These are phyloP conservation scores for Priapulus caudatus DNA, from an alignment of 2,888 invertebrate genomes.

Conservation along the genomic window DNA sequence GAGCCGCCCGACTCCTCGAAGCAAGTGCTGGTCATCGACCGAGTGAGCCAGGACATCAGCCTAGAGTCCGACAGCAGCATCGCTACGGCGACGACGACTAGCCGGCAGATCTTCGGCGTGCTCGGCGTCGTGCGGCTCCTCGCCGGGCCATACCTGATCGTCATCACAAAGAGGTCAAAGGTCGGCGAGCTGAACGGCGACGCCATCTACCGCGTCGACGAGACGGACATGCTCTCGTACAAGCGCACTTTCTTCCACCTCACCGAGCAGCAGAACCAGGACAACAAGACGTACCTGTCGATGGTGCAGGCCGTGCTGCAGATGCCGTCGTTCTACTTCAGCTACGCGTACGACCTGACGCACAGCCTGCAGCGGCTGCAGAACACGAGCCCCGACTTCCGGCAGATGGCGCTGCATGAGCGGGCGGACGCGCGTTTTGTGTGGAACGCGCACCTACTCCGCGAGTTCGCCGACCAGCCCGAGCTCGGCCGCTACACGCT, in stretches of 20 bases:
- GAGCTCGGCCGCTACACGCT: slow-evolving; percentile 54
- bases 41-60: slow-evolving; percentile 49
- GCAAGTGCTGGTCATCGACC: slow-evolving; percentile 70
- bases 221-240: slow-evolving; percentile 71
- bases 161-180: slow-evolving; percentile 70
- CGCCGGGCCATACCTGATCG: slow-evolving; percentile 72
- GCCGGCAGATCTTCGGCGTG: slow-evolving; percentile 61
- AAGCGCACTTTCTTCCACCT: slow-evolving; percentile 70
- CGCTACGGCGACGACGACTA: slow-evolving; percentile 4
- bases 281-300: slow-evolving; percentile 67
- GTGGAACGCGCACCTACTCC: slow-evolving; percentile 77
- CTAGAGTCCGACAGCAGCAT: slow-evolving; percentile 10
- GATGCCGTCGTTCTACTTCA: slow-evolving; percentile 81
- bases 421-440: slow-evolving; percentile 71
- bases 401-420: slow-evolving; percentile 46
- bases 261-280: slow-evolving; percentile 61
- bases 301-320: slow-evolving; percentile 71
- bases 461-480: slow-evolving; percentile 55
- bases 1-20: slow-evolving; percentile 61
- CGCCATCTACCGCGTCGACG: slow-evolving; percentile 62
- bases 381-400: slow-evolving; percentile 67
- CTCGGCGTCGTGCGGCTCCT: slow-evolving; percentile 70
- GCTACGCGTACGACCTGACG: slow-evolving; percentile 82
- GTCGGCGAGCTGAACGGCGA: slow-evolving; percentile 69
- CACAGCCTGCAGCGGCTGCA: slow-evolving; percentile 62